Evolutionary conservation across 2,797 vertebrate species (phyloP).

Genomic region (Pipistrellus pipistrellus): DNA sequence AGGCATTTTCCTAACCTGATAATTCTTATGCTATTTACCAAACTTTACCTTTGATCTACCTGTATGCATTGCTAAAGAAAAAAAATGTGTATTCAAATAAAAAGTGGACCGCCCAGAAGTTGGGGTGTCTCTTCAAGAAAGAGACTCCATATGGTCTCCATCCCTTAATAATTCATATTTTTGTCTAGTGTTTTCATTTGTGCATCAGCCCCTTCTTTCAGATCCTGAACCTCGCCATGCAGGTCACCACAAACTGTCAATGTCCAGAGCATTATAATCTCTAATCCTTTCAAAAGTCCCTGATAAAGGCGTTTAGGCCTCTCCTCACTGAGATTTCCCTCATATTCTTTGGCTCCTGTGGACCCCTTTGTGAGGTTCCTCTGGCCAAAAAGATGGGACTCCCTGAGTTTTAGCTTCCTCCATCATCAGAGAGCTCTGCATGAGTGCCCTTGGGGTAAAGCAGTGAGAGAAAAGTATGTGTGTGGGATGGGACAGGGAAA

Average conservation of each 20-base stretch:
- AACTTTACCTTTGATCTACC: too few relatives aligned
- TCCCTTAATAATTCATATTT: too few relatives aligned
- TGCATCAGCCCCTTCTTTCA: too few relatives aligned
- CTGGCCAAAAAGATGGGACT: background rate
- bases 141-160: too few relatives aligned
- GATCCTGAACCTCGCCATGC: too few relatives aligned
- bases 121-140: too few relatives aligned
- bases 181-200: too few relatives aligned
- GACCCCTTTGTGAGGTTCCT: background rate
- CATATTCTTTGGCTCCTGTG: background rate
- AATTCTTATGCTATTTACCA: too few relatives aligned
- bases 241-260: background rate
- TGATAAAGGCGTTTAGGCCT: background rate
- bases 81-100: too few relatives aligned
- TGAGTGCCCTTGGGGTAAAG: background rate
- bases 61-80: too few relatives aligned
- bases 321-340: background rate
- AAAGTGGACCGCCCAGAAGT: too few relatives aligned
- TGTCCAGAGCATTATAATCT: background rate
- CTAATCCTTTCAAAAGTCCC: background rate
- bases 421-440: background rate
- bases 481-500: background rate
- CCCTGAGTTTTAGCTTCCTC: background rate
- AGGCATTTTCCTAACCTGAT: too few relatives aligned
- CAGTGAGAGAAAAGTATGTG: background rate